Evolutionary conservation across 2,797 vertebrate genomes (phyloP).

Genomic region (Acrossocheilus wenchowensis): DNA sequence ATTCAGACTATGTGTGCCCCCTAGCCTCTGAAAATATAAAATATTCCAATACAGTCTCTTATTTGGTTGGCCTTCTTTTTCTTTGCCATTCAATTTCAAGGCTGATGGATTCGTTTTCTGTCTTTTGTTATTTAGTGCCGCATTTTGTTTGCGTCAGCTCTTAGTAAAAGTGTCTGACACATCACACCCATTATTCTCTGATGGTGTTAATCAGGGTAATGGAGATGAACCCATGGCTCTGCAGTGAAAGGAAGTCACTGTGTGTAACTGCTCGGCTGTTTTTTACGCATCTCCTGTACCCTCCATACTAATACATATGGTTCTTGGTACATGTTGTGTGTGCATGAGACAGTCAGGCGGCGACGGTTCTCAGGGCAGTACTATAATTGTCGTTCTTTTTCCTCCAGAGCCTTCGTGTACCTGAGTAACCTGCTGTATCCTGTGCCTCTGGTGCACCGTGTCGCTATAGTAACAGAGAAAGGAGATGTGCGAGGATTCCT

Average conservation of each 20-base stretch:
- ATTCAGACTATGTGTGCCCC: conserved; percentile 55
- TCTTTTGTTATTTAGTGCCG: conserved; percentile 60
- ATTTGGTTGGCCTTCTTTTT: conserved; percentile 59
- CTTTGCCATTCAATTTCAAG: conserved; percentile 56
- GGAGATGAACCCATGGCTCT: conserved; percentile 18
- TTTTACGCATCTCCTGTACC: not conserved
- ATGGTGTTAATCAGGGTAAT: conserved; percentile 39
- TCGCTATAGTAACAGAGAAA: conserved; percentile 97
- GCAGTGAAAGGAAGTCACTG: conserved; percentile 41
- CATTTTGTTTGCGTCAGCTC: conserved; percentile 44
- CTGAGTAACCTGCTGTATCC: conserved; percentile 98
- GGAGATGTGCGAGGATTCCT: conserved; percentile 95
- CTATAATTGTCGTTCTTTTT: conserved; percentile 51
- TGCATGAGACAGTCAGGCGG: not conserved
- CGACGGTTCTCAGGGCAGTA: not conserved
- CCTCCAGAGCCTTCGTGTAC: conserved; percentile 93
- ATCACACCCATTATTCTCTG: conserved; percentile 48
- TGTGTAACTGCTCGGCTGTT: not conserved
- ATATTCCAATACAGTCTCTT: not conserved
- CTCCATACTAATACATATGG: conserved; percentile 14
- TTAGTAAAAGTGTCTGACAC: conserved; percentile 18
- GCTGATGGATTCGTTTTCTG: conserved; percentile 64
- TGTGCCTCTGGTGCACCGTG: conserved; percentile 94
- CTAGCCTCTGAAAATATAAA: conserved; percentile 27
- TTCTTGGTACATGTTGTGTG: not conserved